These are phyloP conservation scores for Euschistus heros DNA, from an alignment of 1,140 invertebrate species.

Conservation along the genomic window DNA sequence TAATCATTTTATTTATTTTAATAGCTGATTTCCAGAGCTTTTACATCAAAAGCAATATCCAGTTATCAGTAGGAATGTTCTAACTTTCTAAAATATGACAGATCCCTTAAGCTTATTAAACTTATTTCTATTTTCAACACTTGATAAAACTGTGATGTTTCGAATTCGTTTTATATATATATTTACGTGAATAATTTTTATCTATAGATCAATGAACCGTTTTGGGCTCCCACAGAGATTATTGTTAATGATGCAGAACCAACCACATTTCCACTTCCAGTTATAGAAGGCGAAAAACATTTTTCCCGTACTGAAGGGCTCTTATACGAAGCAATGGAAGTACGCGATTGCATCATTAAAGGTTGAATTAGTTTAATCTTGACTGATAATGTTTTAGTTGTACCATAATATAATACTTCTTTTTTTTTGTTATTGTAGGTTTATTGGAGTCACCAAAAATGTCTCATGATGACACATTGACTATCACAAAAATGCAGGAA, in stretches of 20 bases:
- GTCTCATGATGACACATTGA: not conserved
- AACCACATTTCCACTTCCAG: not conserved
- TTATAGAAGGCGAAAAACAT: not conserved
- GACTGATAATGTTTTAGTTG: not conserved
- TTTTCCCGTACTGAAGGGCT: not conserved
- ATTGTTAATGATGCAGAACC: not conserved
- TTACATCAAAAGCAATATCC: no score
- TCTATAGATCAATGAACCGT: not conserved
- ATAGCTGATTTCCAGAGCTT: no score
- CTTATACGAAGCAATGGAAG: not conserved
- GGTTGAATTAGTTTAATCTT: not conserved
- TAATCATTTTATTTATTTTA: no score
- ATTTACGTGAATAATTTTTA: not conserved
- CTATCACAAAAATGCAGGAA: not conserved
- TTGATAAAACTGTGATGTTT: not conserved
- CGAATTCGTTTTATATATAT: not conserved
- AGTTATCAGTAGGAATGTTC: no score
- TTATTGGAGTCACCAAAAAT: not conserved
- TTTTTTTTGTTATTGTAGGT: not conserved
- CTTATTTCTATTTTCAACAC: not conserved
- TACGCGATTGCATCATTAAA: not conserved
- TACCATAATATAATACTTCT: not conserved
- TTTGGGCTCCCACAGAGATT: not conserved
- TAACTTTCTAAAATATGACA: no score
- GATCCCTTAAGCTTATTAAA: not conserved